Base-by-base conservation (phyloP, 1,140 invertebrate genomes). In the Orchestia grillus region DNA sequence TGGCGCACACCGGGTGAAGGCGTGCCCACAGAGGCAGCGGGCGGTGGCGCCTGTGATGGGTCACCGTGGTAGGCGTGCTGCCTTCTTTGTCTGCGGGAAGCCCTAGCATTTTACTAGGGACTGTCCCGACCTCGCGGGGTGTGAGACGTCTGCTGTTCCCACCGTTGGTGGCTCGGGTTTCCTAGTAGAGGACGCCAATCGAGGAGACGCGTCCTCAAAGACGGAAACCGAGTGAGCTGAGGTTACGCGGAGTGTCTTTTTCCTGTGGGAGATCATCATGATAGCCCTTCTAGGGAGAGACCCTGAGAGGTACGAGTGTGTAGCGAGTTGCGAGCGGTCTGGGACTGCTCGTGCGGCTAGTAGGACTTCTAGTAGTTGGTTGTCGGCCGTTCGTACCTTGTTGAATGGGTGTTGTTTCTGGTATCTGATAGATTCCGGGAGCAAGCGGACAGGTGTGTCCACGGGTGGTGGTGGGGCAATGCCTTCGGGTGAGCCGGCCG, bases 201-300 rank as follows among this genome's bases (percentile, higher is more conserved):
- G n/a, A n/a, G n/a, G n/a, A n/a, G n/a, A n/a, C n/a, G n/a, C n/a
- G n/a, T n/a, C n/a, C n/a, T n/a, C n/a, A n/a, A n/a, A n/a, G n/a
- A n/a, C n/a, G 87, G 87, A 88, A 88, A 88, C 87, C 87, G 87
- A 88, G 87, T 88, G 40, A 88, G 87, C 87, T 36, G 87, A 36
- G 87, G 8, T 88, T 88, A 88, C 36, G n/a, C 40, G 87, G 87
- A 36, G 87, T 88, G 8, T 88, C 41, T 36, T 88, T 36, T 40
- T 36, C 36, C 87, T 88, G 41, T 11, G 87, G 87, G 87, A n/a
- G 87, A 88, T 88, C n/a, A n/a, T n/a, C n/a, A 36, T 40, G 8
- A 36, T 8, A 11, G 87, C 87, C 87, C 41, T 36, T 88, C 40
- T 36, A 36, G 87, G 36, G 87, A 42, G 87, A 88, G 87, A 6